Base-by-base conservation (phyloP, 2,797 vertebrate genomes). In the Kryptopterus vitreolus region DNA sequence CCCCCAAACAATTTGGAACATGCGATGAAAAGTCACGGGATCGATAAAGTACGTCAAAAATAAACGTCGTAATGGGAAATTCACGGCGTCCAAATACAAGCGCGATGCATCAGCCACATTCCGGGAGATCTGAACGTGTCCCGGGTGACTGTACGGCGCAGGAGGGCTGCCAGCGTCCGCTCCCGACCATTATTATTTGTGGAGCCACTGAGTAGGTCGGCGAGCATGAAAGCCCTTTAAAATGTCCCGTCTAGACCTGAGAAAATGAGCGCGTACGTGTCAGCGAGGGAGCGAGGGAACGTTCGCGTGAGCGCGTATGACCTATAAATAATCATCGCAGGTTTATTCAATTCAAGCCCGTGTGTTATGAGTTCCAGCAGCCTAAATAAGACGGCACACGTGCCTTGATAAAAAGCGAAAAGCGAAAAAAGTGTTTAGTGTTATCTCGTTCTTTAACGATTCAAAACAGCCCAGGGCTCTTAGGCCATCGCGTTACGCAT, bases 111-210 rank as follows among this genome's bases (percentile, higher is more conserved):
- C 55, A 10, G n/a, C 29, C 35, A 74, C 31, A 43, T 74, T 74
- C 53, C 35, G 29, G 48, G 65, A 57, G 35, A 82, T 58, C 58
- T 78, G 46, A 73, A 59, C 38, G 48, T 73, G 59, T 55, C 59
- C 10, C 26, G 1, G 1, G 33, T 80, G 76, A 73, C 68, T 78
- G 59, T 24, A 33, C 59, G 55, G 52, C 20, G 48, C 61, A 74
- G 74, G 48, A 83, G 53, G 31, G 57, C 69, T 76, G 80, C 80
- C 81, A 82, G 62, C 22, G 65, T 80, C 61, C 70, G 76, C 76
- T 82, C 65, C 71, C n/a, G n/a, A n/a, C n/a, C 12, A 77, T 43
- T 38, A 78, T 82, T 81, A 86, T 79, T 84, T 79, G 80, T 76
- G 68, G 76, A 86, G 74, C 59, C 71, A 78, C 62, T 81, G 66